Evolutionary conservation across 2,797 vertebrate genomes (phyloP), one percentile per base, ranked within the genome.

Genomic region (Danio aesculapii): DNA sequence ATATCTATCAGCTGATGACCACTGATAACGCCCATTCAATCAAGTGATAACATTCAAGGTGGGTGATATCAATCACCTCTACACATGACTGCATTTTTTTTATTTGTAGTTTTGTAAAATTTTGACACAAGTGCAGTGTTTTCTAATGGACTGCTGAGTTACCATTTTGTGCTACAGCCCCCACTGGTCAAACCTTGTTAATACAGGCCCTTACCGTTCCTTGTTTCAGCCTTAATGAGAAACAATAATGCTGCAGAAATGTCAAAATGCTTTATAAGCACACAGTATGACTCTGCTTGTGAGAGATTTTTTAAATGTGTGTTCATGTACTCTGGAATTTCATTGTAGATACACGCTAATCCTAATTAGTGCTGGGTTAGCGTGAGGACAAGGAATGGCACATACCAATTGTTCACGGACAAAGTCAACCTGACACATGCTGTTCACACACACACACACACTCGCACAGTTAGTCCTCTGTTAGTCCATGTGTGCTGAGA

Each of bases 371-470:
- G 41, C 75, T 55, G 62, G 50, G 62, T 67, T 66, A 46, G 50
- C 13, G 44, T 67, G 52, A 77, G 62, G 50, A 77, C 62, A 67
- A 77, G 62, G 50, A 77, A 55, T 46, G 41, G 49, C 62, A 77
- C 50, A 77, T 77, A 77, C 41, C 75, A 46, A 66, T 66, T 77
- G 75, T 77, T 67, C 75, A 67, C 1, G 4, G 62, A 21, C 63
- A 57, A 66, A 77, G 41, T 49, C 7, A 30, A 62, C 75, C 17
- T 55, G 41, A 77, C 75, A 76, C 63, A 77, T 67, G 75, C 17
- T 30, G 47, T 69, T 16, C 39, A 47, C 17, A 50, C 59, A 59
- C 43, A 41, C 39, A 47, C 17, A 50, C 68, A 59, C 43, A 41
- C 71, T 8, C 8, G 57, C 16, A 47, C 39, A 76, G 50, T 50